phyloP scores from a whole-genome alignment of 2,797 vertebrate species.

The Hipposideros larvatus region DNA sequence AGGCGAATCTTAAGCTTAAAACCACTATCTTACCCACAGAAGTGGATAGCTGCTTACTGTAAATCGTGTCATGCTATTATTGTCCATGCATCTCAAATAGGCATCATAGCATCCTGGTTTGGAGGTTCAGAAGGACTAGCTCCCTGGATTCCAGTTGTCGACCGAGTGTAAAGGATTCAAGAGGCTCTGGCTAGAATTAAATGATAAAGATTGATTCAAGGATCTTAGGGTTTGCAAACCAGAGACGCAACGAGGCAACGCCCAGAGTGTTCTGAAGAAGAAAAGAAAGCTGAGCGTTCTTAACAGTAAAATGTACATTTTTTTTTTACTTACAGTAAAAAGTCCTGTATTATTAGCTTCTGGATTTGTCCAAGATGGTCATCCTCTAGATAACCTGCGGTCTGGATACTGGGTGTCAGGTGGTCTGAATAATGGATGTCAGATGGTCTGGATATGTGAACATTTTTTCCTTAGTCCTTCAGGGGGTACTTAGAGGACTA shows the following conservation, averaged over 20 bases:
- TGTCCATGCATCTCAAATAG: neutral
- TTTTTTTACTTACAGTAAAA: no score
- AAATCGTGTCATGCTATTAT: neutral
- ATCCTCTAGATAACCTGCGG: neutral
- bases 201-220: neutral
- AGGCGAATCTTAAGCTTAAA: neutral
- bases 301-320: neutral
- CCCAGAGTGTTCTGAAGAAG: neutral
- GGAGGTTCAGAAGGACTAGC: neutral
- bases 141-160: neutral
- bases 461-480: neutral
- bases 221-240: neutral
- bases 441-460: neutral
- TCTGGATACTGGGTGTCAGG: neutral
- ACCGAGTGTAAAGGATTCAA: neutral
- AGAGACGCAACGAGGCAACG: neutral
- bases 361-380: neutral
- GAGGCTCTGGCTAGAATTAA: neutral
- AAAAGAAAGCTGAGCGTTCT: neutral
- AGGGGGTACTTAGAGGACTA: neutral
- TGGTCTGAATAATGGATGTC: neutral
- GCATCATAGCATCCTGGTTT: rapidly evolving
- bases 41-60: neutral
- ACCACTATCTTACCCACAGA: neutral
- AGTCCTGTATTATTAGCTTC: neutral